phyloP scores from a whole-genome alignment of 2,113 vertebrate genomes.

The Chinchilla lanigera region DNA sequence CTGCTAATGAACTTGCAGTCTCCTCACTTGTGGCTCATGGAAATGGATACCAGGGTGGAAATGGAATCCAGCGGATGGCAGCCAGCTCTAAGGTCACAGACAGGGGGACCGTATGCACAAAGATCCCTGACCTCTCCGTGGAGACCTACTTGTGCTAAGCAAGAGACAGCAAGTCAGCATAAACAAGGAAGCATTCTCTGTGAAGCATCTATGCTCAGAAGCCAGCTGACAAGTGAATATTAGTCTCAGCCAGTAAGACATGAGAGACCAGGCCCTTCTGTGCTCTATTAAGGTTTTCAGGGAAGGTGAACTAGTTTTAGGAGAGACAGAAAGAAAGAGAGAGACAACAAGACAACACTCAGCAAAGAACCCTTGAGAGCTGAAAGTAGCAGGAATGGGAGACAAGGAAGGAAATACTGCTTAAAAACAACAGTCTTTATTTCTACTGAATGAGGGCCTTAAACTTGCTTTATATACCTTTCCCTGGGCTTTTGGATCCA shows the following conservation, averaged over 20 bases:
- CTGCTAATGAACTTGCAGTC: neutral
- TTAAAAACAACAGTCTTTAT: neutral
- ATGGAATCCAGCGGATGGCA: neutral
- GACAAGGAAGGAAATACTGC: neutral
- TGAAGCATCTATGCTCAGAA: neutral
- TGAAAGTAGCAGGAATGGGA: neutral
- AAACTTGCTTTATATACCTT: neutral
- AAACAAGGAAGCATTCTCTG: neutral
- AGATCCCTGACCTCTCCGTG: neutral
- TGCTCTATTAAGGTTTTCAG: neutral
- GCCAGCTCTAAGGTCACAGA: neutral
- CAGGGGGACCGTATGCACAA: neutral
- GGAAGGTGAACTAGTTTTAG: neutral
- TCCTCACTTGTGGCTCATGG: neutral
- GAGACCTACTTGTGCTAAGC: neutral
- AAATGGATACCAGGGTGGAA: neutral
- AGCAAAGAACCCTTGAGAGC: neutral
- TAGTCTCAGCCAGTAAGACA: neutral
- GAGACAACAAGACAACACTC: neutral
- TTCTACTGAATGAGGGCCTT: neutral
- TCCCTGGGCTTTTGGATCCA: constrained; percentile 41
- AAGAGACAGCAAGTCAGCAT: neutral
- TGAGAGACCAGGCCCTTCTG: neutral
- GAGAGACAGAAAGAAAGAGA: neutral
- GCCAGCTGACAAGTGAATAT: neutral